Conservation (phyloP, 2,797 vertebrate species). For the Decapterus maruadsi region DNA sequence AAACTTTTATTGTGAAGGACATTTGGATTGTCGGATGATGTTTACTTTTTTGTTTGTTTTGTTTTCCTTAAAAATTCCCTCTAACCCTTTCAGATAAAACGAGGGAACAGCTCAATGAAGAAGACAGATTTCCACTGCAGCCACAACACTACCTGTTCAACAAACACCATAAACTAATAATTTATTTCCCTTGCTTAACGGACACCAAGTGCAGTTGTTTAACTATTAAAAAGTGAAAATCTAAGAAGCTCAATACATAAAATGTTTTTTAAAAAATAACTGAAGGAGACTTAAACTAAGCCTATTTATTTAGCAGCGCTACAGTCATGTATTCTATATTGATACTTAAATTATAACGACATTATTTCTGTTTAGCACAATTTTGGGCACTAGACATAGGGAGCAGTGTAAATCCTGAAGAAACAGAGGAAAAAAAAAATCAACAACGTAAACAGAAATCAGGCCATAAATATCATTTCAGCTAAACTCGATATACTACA, state of each 20-base stretch:
- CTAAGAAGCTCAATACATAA: slow-evolving; percentile 24
- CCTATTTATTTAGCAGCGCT: slow-evolving; percentile 48
- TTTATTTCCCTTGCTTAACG: slow-evolving; percentile 8
- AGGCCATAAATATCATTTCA: slow-evolving; percentile 31
- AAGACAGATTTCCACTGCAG: slow-evolving; percentile 17
- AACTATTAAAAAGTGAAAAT: slow-evolving; percentile 15
- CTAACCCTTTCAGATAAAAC: neutral
- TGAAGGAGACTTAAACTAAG: slow-evolving; percentile 3
- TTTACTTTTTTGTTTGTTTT: neutral
- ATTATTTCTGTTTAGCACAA: slow-evolving; percentile 29
- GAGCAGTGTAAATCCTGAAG: neutral
- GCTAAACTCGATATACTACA: slow-evolving; percentile 26
- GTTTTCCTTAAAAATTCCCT: neutral
- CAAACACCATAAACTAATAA: slow-evolving; percentile 25
- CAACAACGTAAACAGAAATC: slow-evolving; percentile 30
- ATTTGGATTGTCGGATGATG: slow-evolving; percentile 28
- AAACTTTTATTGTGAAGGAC: slow-evolving; percentile 18
- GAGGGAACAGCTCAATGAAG: neutral
- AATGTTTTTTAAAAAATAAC: slow-evolving; percentile 10
- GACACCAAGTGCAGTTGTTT: slow-evolving; percentile 45
- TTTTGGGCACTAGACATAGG: slow-evolving; percentile 3
- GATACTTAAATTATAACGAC: slow-evolving; percentile 7
- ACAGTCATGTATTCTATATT: slow-evolving; percentile 22
- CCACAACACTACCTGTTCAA: neutral
- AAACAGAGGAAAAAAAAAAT: slow-evolving; percentile 3